Conservation (phyloP, 2,797 vertebrate species). For the Phataginus tetradactyla region DNA sequence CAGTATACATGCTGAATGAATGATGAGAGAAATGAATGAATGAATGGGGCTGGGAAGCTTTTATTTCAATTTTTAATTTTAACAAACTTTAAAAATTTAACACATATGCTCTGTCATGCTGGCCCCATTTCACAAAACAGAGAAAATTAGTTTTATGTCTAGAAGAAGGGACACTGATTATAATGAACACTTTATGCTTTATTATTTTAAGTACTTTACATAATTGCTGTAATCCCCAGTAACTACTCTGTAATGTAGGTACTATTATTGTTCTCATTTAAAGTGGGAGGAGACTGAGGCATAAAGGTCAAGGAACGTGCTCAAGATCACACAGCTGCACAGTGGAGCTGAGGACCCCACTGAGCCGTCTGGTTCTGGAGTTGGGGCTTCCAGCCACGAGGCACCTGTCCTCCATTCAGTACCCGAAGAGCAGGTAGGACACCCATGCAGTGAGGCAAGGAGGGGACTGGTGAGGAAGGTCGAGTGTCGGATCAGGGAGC, state of each 20-base stretch:
- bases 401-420: too few species aligned
- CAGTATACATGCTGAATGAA: neutral
- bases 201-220: neutral
- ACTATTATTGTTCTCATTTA: neutral
- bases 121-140: neutral
- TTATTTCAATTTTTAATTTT: neutral
- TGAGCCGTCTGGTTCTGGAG: neutral
- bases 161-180: neutral
- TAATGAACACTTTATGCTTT: neutral
- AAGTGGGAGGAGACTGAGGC: neutral
- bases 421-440: neutral
- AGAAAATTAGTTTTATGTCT: neutral
- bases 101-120: neutral
- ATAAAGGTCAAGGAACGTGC: neutral
- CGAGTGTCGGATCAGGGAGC: neutral
- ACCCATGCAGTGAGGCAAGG: fast-evolving
- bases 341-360: neutral
- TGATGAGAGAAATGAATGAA: neutral
- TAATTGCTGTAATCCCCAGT: neutral
- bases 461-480: neutral
- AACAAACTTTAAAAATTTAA: neutral
- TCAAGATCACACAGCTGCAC: neutral
- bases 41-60: neutral
- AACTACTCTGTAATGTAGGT: neutral
- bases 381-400: neutral